Conservation (phyloP, 2,888 invertebrate genomes). For the Herminia tarsipennalis region DNA sequence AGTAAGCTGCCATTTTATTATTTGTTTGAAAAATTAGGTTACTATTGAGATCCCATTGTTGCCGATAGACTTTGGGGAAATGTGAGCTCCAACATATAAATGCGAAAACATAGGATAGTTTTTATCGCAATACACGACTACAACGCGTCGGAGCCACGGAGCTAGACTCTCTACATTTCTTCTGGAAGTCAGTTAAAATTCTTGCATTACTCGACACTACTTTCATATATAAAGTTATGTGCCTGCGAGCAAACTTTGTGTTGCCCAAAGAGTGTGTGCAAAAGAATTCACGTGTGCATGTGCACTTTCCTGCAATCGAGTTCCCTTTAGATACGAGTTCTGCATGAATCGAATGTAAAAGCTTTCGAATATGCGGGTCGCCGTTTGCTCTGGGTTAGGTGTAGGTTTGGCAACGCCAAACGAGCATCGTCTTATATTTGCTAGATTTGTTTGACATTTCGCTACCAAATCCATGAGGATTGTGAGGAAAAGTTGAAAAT, state of each 20-base stretch:
- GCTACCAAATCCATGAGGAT: background rate
- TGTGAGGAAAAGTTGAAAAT: too few relatives aligned
- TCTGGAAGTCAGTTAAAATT: constrained; percentile 41
- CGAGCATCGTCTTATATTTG: constrained; percentile 10
- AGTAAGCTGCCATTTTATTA: too few relatives aligned
- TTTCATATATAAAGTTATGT: constrained; percentile 52
- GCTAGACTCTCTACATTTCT: background rate
- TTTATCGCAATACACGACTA: too few relatives aligned
- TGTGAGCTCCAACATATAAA: too few relatives aligned
- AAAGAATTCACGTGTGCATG: constrained; percentile 63
- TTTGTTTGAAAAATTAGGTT: too few relatives aligned
- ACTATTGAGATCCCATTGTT: too few relatives aligned
- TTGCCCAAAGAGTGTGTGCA: constrained; percentile 54
- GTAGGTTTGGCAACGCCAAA: constrained; percentile 14
- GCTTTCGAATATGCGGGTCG: constrained; percentile 63
- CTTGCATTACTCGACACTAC: constrained; percentile 47
- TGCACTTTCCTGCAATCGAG: constrained; percentile 59
- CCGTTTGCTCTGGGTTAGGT: constrained; percentile 37
- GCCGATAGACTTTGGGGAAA: too few relatives aligned
- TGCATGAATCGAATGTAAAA: constrained; percentile 63
- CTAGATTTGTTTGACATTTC: constrained; percentile 5
- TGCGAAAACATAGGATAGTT: too few relatives aligned
- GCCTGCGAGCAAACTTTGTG: constrained; percentile 57
- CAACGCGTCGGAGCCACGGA: too few relatives aligned
- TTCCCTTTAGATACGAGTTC: constrained; percentile 59